Base-by-base conservation (phyloP, 2,797 vertebrate species). In the Taeniopygia guttata region DNA sequence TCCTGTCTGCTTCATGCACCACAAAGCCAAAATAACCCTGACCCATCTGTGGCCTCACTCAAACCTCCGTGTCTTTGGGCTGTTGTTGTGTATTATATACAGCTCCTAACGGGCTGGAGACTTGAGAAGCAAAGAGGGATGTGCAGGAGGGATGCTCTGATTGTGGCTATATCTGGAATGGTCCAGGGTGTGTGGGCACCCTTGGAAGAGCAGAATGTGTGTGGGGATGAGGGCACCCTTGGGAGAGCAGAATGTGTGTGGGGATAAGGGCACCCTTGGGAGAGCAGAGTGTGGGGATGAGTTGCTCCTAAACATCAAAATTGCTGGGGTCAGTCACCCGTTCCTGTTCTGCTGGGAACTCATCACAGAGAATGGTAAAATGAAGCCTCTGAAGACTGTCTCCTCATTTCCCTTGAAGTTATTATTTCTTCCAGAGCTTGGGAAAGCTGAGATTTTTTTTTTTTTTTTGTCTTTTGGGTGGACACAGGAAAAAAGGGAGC, bases 381-480 rank as follows among this genome's bases (percentile, higher is more conserved):
- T 10, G 5, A 84, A 80, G 13, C 56, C 20, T 85, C 11, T 46
- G 55, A 77, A 55, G 42, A 32, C 7, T 22, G 18, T 30, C 30
- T 62, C 13, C 21, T 26, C 26, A 22, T 40, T 34, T 55, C 21
- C 14, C 34, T 12, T 26, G 34, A 86, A 70, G 55, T 26, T 17
- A 14, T 25, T 22, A 22, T 36, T 78, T 70, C 66, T 69, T 62
- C 26, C 42, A 62, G 64, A 48, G 8, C 49, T 22, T 42, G 30
- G 36, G 30, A 63, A 70, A 63, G 25, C 29, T 40, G 34, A 46
- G 21, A 2, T 43, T 55, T 49, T 56, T 62, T 34, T 42, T 38
- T 55, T 49, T 56, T 62, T 34, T 42, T 38, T 38, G 67, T 87
- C 78, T 96, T 88, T 85, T 93, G 94, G 88, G 72, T 94, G 48